Conservation (phyloP, 2,113 vertebrate species). For the Pomatorhinus ruficollis region DNA sequence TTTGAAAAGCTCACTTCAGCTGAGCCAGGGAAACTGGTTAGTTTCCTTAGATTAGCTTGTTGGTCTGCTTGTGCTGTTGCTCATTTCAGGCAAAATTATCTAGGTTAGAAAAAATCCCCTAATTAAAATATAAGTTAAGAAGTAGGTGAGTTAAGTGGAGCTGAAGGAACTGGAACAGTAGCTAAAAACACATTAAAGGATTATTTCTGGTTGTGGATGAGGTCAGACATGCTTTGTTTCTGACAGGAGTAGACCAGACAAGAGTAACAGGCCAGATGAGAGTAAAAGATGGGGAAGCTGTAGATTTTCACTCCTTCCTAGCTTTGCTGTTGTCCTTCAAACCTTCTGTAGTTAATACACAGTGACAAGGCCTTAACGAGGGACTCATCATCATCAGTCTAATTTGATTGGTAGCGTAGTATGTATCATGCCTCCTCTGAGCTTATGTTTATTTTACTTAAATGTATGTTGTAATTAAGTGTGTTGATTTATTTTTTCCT, state of each 20-base stretch:
- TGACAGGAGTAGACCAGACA: neutral
- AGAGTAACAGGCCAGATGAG: neutral
- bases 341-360: neutral
- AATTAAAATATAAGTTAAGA: slow-evolving; percentile 46
- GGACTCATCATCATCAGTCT: neutral
- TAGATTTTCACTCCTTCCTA: neutral
- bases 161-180: slow-evolving; percentile 31
- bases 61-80: neutral
- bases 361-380: neutral
- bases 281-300: neutral
- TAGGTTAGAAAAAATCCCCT: slow-evolving; percentile 13
- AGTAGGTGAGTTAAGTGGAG: neutral
- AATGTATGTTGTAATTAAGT: neutral
- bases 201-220: slow-evolving; percentile 42
- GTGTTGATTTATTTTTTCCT: slow-evolving; percentile 15
- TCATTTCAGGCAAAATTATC: slow-evolving; percentile 13
- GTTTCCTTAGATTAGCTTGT: neutral
- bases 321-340: slow-evolving; percentile 16
- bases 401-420: neutral
- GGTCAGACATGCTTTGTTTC: slow-evolving; percentile 44
- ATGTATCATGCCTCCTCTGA: neutral
- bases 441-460: neutral
- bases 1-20: neutral
- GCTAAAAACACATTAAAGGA: slow-evolving; percentile 44
- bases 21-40: neutral